Conservation (phyloP, 1,140 invertebrate genomes). For the Cherax destructor region DNA sequence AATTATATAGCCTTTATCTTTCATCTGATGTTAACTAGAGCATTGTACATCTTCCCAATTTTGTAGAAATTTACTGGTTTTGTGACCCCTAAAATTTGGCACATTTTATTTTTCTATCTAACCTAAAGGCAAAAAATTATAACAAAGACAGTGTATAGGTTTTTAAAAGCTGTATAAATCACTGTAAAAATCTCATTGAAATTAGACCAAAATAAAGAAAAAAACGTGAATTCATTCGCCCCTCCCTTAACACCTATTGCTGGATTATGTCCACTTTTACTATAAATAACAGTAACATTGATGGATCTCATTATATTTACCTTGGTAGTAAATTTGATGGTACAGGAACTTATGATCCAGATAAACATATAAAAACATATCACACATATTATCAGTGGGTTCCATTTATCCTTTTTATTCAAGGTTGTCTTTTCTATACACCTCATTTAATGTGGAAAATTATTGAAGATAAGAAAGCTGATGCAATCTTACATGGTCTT, state of each 20-base stretch:
- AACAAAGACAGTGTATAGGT: no score
- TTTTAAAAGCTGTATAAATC: no score
- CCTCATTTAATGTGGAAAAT: slow-evolving; percentile 95
- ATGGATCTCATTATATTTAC: background rate
- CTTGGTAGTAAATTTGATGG: slow-evolving; percentile 53
- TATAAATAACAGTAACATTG: slow-evolving; percentile 74
- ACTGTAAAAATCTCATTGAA: no score
- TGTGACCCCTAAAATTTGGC: no score
- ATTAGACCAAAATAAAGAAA: no score
- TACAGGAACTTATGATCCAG: slow-evolving; percentile 32
- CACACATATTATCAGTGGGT: slow-evolving; percentile 94
- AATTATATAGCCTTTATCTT: no score
- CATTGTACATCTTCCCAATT: no score
- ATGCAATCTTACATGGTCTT: slow-evolving; percentile 63
- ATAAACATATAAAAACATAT: slow-evolving; percentile 53
- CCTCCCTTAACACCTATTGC: slow-evolving; percentile 94
- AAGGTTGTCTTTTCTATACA: slow-evolving; percentile 89
- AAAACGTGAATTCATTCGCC: no score
- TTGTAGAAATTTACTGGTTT: no score
- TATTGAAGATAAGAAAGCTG: slow-evolving; percentile 82
- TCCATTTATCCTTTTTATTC: slow-evolving; percentile 90
- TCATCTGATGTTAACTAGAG: no score
- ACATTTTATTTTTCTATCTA: no score
- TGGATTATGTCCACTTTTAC: slow-evolving; percentile 95
- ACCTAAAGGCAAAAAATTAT: no score